These are phyloP conservation scores for Drosophila mimica DNA, from an alignment of 2,888 invertebrate genomes.

Conservation along the genomic window DNA sequence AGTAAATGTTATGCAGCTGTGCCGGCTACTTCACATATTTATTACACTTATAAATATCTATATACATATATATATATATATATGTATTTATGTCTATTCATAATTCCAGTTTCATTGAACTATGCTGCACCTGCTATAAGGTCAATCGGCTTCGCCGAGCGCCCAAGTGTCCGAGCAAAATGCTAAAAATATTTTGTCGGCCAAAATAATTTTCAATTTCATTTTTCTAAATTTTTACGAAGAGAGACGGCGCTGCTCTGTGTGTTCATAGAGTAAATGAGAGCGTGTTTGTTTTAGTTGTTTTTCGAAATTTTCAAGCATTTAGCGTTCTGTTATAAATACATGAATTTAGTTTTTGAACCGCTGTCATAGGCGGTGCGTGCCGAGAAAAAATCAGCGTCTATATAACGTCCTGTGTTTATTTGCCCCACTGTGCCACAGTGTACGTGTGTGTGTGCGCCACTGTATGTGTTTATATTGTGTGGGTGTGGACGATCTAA, in stretches of 20 bases:
- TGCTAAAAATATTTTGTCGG: constrained; percentile 77
- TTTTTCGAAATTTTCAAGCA: constrained; percentile 65
- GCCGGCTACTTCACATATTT: constrained; percentile 23
- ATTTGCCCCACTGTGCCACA: constrained; percentile 43
- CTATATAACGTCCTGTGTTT: constrained; percentile 32
- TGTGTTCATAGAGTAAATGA: constrained; percentile 11
- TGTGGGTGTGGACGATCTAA: constrained; percentile 56
- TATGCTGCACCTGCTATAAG: constrained; percentile 72
- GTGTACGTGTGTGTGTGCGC: constrained; percentile 23
- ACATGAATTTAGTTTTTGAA: constrained; percentile 78
- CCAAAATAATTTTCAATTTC: constrained; percentile 76
- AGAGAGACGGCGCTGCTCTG: constrained; percentile 22
- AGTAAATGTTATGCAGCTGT: constrained; percentile 7
- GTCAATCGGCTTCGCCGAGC: constrained; percentile 56
- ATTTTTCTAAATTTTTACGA: constrained; percentile 49
- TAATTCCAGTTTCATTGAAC: constrained; percentile 75
- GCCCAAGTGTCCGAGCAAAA: constrained; percentile 33
- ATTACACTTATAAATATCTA: neutral
- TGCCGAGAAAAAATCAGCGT: constrained; percentile 44
- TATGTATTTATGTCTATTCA: constrained; percentile 22
- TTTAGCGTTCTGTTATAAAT: constrained; percentile 72
- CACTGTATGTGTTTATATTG: constrained; percentile 2
- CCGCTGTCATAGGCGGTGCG: constrained; percentile 76
- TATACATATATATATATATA: too few relatives aligned
- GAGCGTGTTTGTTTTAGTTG: constrained; percentile 18